Evolutionary conservation across 35 echinoderm and acorn worm genomes (phyloP).

Genomic region (Ophioderma brevispina): DNA sequence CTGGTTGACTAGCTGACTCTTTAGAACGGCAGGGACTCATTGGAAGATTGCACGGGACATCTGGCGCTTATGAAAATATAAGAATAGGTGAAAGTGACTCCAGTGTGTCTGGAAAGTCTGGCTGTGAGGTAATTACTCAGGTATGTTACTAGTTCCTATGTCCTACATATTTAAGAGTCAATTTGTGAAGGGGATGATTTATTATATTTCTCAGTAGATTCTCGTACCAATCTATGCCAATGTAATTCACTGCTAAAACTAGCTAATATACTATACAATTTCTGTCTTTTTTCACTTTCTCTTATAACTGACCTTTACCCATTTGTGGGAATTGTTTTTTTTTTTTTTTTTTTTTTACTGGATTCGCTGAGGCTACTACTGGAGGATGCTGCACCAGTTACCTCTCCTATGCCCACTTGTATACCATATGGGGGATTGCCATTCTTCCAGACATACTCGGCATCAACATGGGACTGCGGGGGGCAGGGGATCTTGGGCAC

Average conservation of each 20-base stretch:
- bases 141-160: no score
- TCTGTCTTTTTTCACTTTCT: no score
- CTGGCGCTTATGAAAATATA: slow-evolving; percentile 45
- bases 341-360: no score
- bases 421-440: background rate
- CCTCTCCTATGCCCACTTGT: slow-evolving; percentile 21
- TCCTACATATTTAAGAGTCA: background rate
- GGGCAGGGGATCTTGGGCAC: slow-evolving; percentile 28
- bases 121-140: no score
- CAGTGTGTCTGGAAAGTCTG: no score
- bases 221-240: no score
- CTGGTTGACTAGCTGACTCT: slow-evolving; percentile 52
- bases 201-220: no score
- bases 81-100: no score
- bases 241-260: no score
- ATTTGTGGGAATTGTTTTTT: no score
- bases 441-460: background rate
- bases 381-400: slow-evolving; percentile 63
- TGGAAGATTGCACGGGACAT: slow-evolving; percentile 71
- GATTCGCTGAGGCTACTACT: slow-evolving; percentile 86
- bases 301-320: slow-evolving; percentile 68
- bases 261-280: no score
- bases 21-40: slow-evolving; percentile 75
- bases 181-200: background rate
- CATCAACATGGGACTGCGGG: slow-evolving; percentile 35